Evolutionary conservation across 2,797 vertebrate species (phyloP), one percentile per base, ranked within the genome.

Genomic region (Intellagama lesueurii): DNA sequence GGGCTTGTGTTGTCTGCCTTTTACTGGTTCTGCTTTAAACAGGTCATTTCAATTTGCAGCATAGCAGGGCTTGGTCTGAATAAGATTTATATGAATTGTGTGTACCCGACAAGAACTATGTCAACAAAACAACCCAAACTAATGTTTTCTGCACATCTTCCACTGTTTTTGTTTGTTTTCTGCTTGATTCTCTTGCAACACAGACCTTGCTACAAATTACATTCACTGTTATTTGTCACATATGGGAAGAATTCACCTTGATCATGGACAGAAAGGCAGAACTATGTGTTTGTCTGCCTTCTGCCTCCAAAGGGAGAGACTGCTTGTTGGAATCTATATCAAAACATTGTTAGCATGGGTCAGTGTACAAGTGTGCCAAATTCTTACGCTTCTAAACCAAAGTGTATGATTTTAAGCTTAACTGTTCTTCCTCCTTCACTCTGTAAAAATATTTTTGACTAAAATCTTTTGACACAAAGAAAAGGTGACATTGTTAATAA

Each of bases 391-490:
- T 70, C 12, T 24, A 52, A 84, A 30, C 17, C 44, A 24, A 49
- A 84, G 69, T 84, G n/a, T 19, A 47, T 32, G 69, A 85, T 73
- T 52, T 85, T 85, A 85, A 11, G 47, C n/a, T 85, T 52, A 85
- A 32, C 49, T 7, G 70, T 26, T 72, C n/a, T 85, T 76, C 4
- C 26, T 60, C 56, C 52, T 64, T 12, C 32, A 85, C 47, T 72
- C 70, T 73, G 19, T 52, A 56, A 49, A 73, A 35, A 9, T 81
- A 35, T 24, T 81, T 80, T 81, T 32, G 16, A 60, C 2, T 60
- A 32, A 60, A 72, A n/a, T 12, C 14, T 47, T 79, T 32, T 86
- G 11, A 79, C 35, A 69, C 30, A 69, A 69, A 69, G 68, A 75
- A 69, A 12, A 49, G 47, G 66, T 56, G 52, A 72, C 3, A 28